These are phyloP conservation scores for Symphodus melops DNA, from an alignment of 2,113 vertebrate genomes.

Conservation along the genomic window DNA sequence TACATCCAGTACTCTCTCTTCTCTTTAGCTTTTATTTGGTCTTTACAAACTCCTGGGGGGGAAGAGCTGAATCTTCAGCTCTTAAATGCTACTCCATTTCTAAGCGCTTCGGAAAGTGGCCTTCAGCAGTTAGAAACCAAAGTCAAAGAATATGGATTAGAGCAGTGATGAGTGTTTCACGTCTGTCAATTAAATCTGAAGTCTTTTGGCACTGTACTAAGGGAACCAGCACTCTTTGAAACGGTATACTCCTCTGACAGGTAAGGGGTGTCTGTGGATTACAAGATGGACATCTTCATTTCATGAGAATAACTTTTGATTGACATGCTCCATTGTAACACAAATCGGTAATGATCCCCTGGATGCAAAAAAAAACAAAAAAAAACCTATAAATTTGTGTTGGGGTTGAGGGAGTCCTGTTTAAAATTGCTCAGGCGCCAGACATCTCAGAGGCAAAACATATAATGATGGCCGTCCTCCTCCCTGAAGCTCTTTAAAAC, in stretches of 20 bases:
- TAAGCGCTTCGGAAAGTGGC: no score
- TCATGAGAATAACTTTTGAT: conserved; percentile 32
- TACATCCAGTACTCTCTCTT: not conserved
- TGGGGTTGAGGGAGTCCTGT: conserved; percentile 57
- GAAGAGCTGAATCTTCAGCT: not conserved
- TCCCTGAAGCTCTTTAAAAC: conserved; percentile 55
- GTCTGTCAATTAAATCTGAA: not conserved
- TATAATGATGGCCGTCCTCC: conserved; percentile 48
- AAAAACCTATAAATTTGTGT: conserved; percentile 70
- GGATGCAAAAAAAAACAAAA: conserved; percentile 60
- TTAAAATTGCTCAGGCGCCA: conserved; percentile 59
- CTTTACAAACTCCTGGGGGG: not conserved
- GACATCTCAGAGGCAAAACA: conserved; percentile 58
- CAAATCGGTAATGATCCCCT: conserved; percentile 60
- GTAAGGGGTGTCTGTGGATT: conserved; percentile 19
- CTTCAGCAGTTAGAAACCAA: not conserved
- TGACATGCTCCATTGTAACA: conserved; percentile 56
- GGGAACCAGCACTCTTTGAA: conserved; percentile 12
- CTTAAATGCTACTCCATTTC: not conserved
- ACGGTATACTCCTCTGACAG: conserved; percentile 11
- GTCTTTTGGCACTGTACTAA: not conserved
- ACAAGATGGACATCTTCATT: conserved; percentile 43
- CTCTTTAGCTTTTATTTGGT: not conserved
- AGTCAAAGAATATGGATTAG: not conserved
- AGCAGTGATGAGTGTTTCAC: not conserved